Evolutionary conservation across 92 coral and sea anemone species (phyloP).

Genomic region (Epizoanthus scotinus): DNA sequence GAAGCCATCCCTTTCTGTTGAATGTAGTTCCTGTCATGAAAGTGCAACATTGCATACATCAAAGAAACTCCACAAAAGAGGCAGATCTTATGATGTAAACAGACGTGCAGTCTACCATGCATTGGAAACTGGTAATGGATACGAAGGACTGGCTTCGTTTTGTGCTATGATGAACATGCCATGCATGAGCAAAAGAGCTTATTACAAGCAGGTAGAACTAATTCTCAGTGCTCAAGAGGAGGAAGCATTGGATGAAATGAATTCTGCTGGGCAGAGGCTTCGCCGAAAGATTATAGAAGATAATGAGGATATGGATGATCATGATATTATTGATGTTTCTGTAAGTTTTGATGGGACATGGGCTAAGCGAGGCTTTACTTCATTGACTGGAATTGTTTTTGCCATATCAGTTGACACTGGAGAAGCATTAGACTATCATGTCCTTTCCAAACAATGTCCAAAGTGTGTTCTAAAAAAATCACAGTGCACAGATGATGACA

Average conservation of each 20-base stretch:
- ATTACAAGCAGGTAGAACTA: background rate
- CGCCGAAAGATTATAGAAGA: background rate
- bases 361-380: constrained; percentile 46
- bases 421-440: constrained; percentile 52
- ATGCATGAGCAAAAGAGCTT: no score
- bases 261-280: background rate
- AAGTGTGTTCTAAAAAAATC: constrained; percentile 36
- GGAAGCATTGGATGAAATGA: background rate
- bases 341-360: constrained; percentile 34
- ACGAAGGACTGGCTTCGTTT: no score
- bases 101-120: no score
- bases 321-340: background rate
- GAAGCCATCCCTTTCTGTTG: constrained; percentile 25
- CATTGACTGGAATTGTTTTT: constrained; percentile 59
- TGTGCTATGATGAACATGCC: no score
- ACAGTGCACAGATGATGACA: constrained; percentile 18
- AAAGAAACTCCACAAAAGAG: no score
- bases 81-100: no score
- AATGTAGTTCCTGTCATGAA: constrained; percentile 13
- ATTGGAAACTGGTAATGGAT: no score
- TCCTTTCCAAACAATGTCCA: constrained; percentile 46
- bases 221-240: background rate
- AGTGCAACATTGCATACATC: background rate
- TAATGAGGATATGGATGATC: background rate
- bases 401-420: constrained; percentile 55